phyloP scores from a whole-genome alignment of 92 coral and sea anemone genomes.

The Epizoanthus ramosus region DNA sequence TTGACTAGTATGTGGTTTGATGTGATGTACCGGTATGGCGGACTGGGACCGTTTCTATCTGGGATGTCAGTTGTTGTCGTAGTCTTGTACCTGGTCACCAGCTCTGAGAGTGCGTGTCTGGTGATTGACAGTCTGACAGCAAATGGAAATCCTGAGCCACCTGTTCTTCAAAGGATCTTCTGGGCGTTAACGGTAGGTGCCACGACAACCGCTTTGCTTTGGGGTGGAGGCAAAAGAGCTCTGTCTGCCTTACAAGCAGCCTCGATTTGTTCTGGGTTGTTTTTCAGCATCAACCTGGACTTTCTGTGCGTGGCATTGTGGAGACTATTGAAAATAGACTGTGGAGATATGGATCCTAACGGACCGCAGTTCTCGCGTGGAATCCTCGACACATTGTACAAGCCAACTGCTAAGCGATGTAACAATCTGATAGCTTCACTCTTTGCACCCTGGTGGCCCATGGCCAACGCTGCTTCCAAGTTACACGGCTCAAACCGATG shows the following conservation, averaged over 20 bases:
- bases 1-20: conserved; percentile 37
- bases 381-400: conserved; percentile 54
- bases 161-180: not conserved
- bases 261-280: conserved; percentile 67
- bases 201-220: conserved; percentile 75
- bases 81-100: conserved; percentile 82
- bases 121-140: conserved; percentile 87
- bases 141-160: conserved; percentile 85
- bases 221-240: conserved; percentile 63
- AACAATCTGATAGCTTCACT: conserved; percentile 44
- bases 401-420: conserved; percentile 15
- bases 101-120: conserved; percentile 89
- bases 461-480: conserved; percentile 65
- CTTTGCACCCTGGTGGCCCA: conserved; percentile 64
- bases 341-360: conserved; percentile 59
- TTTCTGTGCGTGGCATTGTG: conserved; percentile 70
- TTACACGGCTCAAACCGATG: conserved; percentile 41
- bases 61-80: conserved; percentile 59
- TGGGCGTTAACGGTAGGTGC: conserved; percentile 49
- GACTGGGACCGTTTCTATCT: conserved; percentile 28
- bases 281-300: conserved; percentile 56
- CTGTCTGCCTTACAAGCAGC: conserved; percentile 68
- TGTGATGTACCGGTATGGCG: conserved; percentile 71
- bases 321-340: conserved; percentile 65
- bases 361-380: conserved; percentile 55